A percentile compares a stretch with the other conserved stretches of the same genome.
Conservation (phyloP, 2,888 invertebrate species). For the Eilema caniola region DNA sequence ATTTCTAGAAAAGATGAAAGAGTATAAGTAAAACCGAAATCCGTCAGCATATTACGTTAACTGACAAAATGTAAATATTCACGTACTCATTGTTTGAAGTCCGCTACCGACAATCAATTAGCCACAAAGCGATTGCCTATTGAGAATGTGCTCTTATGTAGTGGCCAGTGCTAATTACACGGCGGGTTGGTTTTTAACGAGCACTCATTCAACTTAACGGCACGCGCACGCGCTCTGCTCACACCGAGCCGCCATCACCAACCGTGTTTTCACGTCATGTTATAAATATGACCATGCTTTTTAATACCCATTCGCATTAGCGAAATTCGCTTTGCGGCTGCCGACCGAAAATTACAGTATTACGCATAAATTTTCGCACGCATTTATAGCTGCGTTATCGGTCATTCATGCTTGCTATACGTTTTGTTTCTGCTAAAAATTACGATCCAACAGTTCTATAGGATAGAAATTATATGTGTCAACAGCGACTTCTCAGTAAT, state of each 20-base stretch:
- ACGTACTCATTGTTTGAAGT: neutral
- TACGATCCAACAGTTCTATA: constrained; percentile 10
- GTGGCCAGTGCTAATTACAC: constrained; percentile 77
- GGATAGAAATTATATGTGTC: constrained; percentile 25
- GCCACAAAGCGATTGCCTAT: constrained; percentile 18
- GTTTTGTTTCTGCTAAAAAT: constrained; percentile 15
- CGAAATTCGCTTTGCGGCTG: constrained; percentile 44
- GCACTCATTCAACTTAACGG: constrained; percentile 77
- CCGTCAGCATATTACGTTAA: no score
- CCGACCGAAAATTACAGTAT: constrained; percentile 35
- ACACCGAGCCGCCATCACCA: constrained; percentile 42
- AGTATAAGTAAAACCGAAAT: no score
- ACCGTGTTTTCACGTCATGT: constrained; percentile 52
- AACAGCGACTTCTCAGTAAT: constrained; percentile 34
- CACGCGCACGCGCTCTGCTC: constrained; percentile 61
- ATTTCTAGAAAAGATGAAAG: neutral
- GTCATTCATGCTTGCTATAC: constrained; percentile 18
- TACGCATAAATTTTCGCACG: constrained; percentile 45
- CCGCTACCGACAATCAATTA: neutral
- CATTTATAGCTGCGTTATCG: constrained; percentile 23
- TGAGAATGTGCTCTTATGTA: constrained; percentile 49
- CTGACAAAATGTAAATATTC: neutral
- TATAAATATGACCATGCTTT: constrained; percentile 57
- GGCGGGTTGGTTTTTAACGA: constrained; percentile 79
- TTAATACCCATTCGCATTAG: constrained; percentile 52